Evolutionary conservation across 1,140 invertebrate genomes (phyloP), one percentile per base, ranked within the genome.

Genomic region (Lysiphlebus fabarum): DNA sequence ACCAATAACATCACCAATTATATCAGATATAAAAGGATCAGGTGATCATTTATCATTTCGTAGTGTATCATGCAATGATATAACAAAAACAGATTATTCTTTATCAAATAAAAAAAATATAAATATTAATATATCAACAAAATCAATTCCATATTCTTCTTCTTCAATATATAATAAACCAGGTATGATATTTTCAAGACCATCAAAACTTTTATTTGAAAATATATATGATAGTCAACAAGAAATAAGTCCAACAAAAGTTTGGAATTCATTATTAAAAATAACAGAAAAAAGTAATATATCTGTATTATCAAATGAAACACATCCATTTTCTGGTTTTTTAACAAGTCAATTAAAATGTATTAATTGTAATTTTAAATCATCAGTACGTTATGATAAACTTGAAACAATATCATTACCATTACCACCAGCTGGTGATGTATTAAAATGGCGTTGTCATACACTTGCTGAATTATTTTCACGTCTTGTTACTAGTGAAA

Each of bases 321-420:
- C 67, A 4, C 84, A 87, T 77, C 89, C 90, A 6, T 90, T 91
- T 68, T 83, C 84, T 64, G 92, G 92, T 8, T 85, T 91, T n/a
- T 81, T 93, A 56, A 91, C 91, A 61, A 91, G 89, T 67, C 89
- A 93, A 71, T 82, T 93, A 41, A 84, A 88, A 59, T 95, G 93
- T 74, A 88, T 86, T 33, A 83, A 85, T 36, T 95, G 92, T 78
- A 85, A 85, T 12, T 85, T 85, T 73, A 92, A 91, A 82, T 90
- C 90, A 66, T 86, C 90, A 0, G 86, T 95, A 9, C 86, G 87
- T 12, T 94, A 93, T 72, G 93, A 96, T 71, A 91, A 91, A 70
- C 92, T 95, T 70, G 92, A 95, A 73, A 92, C 89, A 69, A 81
- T 96, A 14, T 92, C 92, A 0, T 74, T 96, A 17, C 83, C 83